These are phyloP conservation scores for Drosophila mayri DNA, from an alignment of 1,140 invertebrate species.

Conservation along the genomic window DNA sequence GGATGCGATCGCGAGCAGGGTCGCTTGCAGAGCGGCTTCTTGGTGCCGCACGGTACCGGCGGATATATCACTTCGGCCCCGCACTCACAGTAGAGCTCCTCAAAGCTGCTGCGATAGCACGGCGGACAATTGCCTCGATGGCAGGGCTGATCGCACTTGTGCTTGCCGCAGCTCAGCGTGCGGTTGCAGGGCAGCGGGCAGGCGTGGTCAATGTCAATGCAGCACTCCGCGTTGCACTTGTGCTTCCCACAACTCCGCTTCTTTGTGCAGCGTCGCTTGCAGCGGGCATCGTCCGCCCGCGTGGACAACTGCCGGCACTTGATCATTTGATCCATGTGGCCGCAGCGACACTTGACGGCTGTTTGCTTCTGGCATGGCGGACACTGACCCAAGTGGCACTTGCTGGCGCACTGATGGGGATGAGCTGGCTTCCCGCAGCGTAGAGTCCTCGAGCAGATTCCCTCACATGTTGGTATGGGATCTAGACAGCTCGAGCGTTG, in stretches of 20 bases:
- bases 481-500: constrained; percentile 91
- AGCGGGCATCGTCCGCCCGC: constrained; percentile 90
- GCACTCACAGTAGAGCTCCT: constrained; percentile 96
- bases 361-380: constrained; percentile 92
- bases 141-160: constrained; percentile 95
- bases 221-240: constrained; percentile 95
- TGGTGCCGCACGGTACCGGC: constrained; percentile 95
- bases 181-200: constrained; percentile 94
- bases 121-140: constrained; percentile 94
- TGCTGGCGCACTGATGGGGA: constrained; percentile 89
- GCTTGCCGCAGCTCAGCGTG: constrained; percentile 92
- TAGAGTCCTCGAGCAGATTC: constrained; percentile 92
- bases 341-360: constrained; percentile 94
- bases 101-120: constrained; percentile 94
- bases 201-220: constrained; percentile 93
- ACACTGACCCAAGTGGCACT: constrained; percentile 92
- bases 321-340: constrained; percentile 93
- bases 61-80: constrained; percentile 94
- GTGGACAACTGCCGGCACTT: constrained; percentile 90
- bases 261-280: constrained; percentile 95
- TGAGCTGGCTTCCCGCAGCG: constrained; percentile 91
- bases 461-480: constrained; percentile 93
- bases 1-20: constrained; percentile 91
- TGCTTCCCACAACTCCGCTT: constrained; percentile 93
- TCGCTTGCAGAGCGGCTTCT: constrained; percentile 91